These are phyloP conservation scores for Ethmia dodecea DNA, from an alignment of 2,888 invertebrate genomes.

Conservation along the genomic window DNA sequence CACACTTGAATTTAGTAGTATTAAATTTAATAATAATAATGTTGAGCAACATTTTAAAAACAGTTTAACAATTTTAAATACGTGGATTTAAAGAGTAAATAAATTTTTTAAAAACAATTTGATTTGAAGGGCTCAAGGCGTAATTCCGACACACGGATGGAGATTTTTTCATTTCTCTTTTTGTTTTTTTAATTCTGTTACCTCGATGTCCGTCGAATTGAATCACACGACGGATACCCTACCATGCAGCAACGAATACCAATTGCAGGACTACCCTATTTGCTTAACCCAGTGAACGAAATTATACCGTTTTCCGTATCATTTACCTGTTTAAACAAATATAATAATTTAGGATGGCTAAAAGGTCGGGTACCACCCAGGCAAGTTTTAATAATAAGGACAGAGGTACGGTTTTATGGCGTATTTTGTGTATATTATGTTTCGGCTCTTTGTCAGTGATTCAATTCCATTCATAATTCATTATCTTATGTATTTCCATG, in stretches of 20 bases:
- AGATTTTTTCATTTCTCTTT: too few relatives aligned
- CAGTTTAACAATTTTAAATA: too few relatives aligned
- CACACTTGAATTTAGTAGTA: too few relatives aligned
- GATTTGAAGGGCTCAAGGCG: too few relatives aligned
- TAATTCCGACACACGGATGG: too few relatives aligned
- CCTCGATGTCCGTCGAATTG: conserved; percentile 24
- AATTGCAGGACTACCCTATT: conserved; percentile 22
- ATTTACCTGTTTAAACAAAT: not conserved
- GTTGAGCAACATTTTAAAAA: too few relatives aligned
- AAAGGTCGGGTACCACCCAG: not conserved
- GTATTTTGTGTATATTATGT: not conserved
- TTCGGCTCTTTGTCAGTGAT: not conserved
- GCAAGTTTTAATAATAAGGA: not conserved
- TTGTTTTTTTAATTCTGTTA: too few relatives aligned
- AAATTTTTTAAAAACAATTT: too few relatives aligned
- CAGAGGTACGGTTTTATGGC: not conserved
- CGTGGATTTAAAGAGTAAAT: too few relatives aligned
- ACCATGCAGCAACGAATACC: conserved; percentile 24
- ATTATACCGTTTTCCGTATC: not conserved
- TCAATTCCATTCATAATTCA: not conserved
- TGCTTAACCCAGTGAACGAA: conserved; percentile 4
- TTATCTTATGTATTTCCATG: not conserved
- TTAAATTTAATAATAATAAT: too few relatives aligned
- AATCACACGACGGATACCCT: conserved; percentile 11
- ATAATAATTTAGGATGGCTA: not conserved